phyloP scores from a whole-genome alignment of 2,797 vertebrate genomes.

The Sebastes vulpes region DNA sequence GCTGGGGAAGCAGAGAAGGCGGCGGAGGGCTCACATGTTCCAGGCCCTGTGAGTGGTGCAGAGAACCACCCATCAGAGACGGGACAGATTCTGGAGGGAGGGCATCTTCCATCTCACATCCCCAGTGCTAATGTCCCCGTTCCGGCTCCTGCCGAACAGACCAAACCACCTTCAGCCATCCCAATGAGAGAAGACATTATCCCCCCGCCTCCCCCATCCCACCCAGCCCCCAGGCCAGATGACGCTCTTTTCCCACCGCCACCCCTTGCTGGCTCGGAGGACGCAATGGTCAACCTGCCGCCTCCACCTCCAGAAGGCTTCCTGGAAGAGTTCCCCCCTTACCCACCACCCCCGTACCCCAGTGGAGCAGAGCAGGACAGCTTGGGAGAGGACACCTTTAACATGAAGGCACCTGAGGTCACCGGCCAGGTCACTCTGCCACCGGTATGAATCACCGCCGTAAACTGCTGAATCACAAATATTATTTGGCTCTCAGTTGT shows the following conservation, averaged over 20 bases:
- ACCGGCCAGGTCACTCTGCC: constrained; percentile 93
- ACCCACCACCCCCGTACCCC: constrained; percentile 95
- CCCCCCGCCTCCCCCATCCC: constrained; percentile 75
- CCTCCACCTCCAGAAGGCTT: constrained; percentile 87
- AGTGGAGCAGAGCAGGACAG: constrained; percentile 91
- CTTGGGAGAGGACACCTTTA: constrained; percentile 89
- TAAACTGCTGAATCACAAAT: neutral
- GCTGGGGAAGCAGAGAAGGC: constrained; percentile 76
- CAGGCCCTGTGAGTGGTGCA: constrained; percentile 3
- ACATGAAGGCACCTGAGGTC: constrained; percentile 94
- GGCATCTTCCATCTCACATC: constrained; percentile 51
- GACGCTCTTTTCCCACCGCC: constrained; percentile 71
- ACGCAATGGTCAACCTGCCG: constrained; percentile 54
- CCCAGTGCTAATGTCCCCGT: constrained; percentile 32
- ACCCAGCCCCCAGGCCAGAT: constrained; percentile 86
- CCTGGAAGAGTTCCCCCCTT: constrained; percentile 95
- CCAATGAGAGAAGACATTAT: constrained; percentile 76
- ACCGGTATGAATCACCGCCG: constrained; percentile 86
- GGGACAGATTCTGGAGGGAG: constrained; percentile 40
- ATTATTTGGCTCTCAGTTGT: neutral
- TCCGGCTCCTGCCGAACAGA: constrained; percentile 43
- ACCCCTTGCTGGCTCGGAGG: constrained; percentile 75
- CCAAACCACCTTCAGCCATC: constrained; percentile 19
- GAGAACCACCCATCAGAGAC: constrained; percentile 52
- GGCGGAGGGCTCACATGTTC: constrained; percentile 21